These are phyloP conservation scores for Nymphalis urticae DNA, from an alignment of 2,888 invertebrate species.

Conservation along the genomic window DNA sequence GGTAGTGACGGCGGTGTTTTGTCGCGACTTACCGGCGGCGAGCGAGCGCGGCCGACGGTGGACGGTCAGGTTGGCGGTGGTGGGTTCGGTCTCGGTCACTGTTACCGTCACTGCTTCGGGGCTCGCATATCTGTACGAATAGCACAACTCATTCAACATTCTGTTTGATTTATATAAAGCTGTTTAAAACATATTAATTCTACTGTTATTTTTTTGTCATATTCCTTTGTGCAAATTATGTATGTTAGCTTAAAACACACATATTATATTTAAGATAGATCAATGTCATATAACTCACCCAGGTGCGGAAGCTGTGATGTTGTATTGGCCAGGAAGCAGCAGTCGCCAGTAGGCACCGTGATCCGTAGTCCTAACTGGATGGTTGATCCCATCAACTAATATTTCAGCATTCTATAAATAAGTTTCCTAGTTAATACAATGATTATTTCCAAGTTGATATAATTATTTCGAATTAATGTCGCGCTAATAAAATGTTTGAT, in stretches of 20 bases:
- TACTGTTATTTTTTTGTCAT: too few species aligned
- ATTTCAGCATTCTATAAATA: constrained; percentile 85
- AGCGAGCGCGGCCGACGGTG: constrained; percentile 51
- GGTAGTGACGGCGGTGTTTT: constrained; percentile 57
- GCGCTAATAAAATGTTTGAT: neutral
- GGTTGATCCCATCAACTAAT: constrained; percentile 88
- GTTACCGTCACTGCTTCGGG: constrained; percentile 50
- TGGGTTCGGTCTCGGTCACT: constrained; percentile 59
- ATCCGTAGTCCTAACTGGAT: constrained; percentile 88
- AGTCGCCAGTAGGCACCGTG: constrained; percentile 97
- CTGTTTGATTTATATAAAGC: too few species aligned
- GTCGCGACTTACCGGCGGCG: constrained; percentile 60
- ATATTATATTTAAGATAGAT: too few species aligned
- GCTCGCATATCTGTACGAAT: constrained; percentile 49
- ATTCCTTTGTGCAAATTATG: too few species aligned
- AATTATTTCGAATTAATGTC: neutral
- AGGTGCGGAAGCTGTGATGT: constrained; percentile 85
- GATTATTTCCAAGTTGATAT: too few species aligned
- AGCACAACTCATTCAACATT: neutral
- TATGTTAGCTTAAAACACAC: too few species aligned
- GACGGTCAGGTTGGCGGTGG: constrained; percentile 53
- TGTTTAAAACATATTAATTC: too few species aligned
- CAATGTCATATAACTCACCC: constrained; percentile 80
- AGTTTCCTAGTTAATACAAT: neutral
- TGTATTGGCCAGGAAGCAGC: constrained; percentile 92